Evolutionary conservation across 2,113 vertebrate genomes (phyloP).

Genomic region (Nothocercus julius): DNA sequence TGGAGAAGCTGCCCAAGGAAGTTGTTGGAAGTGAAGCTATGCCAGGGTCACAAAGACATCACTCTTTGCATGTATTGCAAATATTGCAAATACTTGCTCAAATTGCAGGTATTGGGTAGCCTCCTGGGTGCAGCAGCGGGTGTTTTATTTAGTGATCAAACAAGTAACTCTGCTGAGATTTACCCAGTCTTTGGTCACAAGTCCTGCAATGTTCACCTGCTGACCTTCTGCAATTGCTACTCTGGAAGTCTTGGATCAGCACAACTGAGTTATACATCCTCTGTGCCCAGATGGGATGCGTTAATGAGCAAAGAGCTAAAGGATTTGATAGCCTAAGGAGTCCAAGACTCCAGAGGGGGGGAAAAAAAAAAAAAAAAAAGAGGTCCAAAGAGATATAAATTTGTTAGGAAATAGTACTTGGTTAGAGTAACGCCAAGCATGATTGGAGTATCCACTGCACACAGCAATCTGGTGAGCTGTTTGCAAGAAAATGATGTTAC

Average conservation of each 20-base stretch:
- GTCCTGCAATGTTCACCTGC: not conserved
- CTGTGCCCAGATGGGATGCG: accelerated
- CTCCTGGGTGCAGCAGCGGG: not conserved
- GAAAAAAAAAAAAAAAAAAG: too few species aligned
- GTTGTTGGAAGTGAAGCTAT: not conserved
- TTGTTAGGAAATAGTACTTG: not conserved
- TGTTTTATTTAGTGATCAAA: not conserved
- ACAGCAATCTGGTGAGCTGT: not conserved
- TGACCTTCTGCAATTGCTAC: not conserved
- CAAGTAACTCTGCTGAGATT: not conserved
- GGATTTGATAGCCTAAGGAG: not conserved
- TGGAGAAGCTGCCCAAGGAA: not conserved
- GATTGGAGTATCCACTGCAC: not conserved
- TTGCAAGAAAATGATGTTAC: not conserved
- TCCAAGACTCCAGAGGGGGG: not conserved
- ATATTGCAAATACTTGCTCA: too few species aligned
- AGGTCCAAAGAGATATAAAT: not conserved
- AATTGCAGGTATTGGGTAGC: not conserved
- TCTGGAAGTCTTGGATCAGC: not conserved
- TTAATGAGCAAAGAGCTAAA: not conserved
- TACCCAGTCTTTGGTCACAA: not conserved
- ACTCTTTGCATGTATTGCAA: too few species aligned
- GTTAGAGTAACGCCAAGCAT: not conserved
- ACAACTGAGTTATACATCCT: not conserved
- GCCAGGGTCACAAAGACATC: not conserved